These are phyloP conservation scores for fruit fly (Drosophila melanogaster) DNA, from an alignment of 1,140 invertebrate genomes.

Conservation along the genomic window DNA sequence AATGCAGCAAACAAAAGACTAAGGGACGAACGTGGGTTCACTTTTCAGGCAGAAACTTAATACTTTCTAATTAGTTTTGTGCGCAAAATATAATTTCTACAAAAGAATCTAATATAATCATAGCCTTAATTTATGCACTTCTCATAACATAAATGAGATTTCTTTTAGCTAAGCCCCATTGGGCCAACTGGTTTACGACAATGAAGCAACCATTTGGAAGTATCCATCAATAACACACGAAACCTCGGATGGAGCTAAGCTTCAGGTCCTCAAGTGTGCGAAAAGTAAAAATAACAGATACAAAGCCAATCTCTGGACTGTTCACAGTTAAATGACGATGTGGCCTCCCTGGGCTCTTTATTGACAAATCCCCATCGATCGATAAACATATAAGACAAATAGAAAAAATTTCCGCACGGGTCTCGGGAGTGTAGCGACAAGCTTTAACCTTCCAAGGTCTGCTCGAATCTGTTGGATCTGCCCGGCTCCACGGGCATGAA, in stretches of 20 bases:
- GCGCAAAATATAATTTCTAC: slow-evolving; percentile 6
- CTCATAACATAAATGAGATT: slow-evolving; percentile 36
- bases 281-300: slow-evolving; percentile 27
- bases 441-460: slow-evolving; percentile 71
- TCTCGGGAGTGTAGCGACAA: slow-evolving; percentile 43
- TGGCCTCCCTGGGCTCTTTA: slow-evolving; percentile 67
- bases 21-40: slow-evolving; percentile 19
- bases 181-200: slow-evolving; percentile 54
- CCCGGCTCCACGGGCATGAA: slow-evolving; percentile 42
- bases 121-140: slow-evolving; percentile 23
- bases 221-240: slow-evolving; percentile 49
- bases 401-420: slow-evolving; percentile 65
- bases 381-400: slow-evolving; percentile 68
- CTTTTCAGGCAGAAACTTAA: slow-evolving; percentile 7
- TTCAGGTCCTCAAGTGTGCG: slow-evolving; percentile 41
- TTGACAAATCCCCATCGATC: slow-evolving; percentile 68
- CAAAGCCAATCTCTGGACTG: slow-evolving; percentile 40
- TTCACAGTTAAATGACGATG: slow-evolving; percentile 66
- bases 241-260: slow-evolving; percentile 25
- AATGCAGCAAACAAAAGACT: slow-evolving; percentile 6
- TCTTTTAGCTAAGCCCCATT: slow-evolving; percentile 22
- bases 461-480: slow-evolving; percentile 46
- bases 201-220: slow-evolving; percentile 51
- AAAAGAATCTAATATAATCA: slow-evolving; percentile 9
- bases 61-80: slow-evolving; percentile 36